These are phyloP conservation scores for Phalanger gymnotis DNA, from an alignment of 2,797 vertebrate species.

Conservation along the genomic window DNA sequence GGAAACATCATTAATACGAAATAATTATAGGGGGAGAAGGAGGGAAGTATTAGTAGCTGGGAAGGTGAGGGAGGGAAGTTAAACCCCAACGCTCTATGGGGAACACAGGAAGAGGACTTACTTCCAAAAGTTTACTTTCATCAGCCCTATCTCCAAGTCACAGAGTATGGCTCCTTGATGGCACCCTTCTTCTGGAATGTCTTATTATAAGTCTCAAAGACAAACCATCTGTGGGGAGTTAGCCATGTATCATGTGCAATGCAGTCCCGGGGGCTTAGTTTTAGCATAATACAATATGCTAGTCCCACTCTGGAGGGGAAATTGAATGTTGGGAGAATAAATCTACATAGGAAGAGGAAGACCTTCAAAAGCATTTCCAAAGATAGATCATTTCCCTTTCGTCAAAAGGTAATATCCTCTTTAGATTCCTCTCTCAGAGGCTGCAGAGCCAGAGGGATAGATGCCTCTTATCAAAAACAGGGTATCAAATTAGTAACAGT, in stretches of 20 bases:
- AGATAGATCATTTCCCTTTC: rapidly evolving
- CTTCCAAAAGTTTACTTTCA: background rate
- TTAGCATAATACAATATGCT: background rate
- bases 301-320: background rate
- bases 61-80: background rate
- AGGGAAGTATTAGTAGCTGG: background rate
- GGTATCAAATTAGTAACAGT: background rate
- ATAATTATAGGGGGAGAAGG: background rate
- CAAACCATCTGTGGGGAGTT: background rate
- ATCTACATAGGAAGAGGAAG: background rate
- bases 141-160: background rate
- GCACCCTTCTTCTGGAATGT: background rate
- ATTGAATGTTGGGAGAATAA: background rate
- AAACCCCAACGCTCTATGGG: background rate
- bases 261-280: background rate
- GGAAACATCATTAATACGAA: background rate
- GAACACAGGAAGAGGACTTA: background rate
- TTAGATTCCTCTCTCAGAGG: background rate
- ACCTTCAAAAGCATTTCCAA: background rate
- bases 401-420: background rate
- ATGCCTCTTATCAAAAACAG: constrained; percentile 3
- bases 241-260: rapidly evolving
- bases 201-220: background rate
- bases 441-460: background rate
- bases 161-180: background rate